phyloP scores from a whole-genome alignment of 53 echinoderm and acorn worm species.

The Luidia sarsii region DNA sequence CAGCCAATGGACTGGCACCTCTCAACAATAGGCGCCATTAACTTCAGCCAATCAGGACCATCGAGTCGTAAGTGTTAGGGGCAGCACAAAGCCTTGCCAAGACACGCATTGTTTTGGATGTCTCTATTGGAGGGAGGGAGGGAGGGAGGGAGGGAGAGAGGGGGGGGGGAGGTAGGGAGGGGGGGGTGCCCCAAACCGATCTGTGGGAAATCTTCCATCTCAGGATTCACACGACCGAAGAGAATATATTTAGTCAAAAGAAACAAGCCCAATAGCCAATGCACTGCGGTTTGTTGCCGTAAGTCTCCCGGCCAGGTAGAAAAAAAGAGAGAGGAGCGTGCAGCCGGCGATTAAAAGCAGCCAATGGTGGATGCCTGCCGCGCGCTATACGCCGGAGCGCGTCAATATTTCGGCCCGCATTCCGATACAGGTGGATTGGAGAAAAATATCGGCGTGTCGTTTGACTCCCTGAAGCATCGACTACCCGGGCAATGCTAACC shows the following conservation, averaged over 20 bases:
- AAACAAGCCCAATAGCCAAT: slow-evolving; percentile 18
- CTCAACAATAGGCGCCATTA: slow-evolving; percentile 44
- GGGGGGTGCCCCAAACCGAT: slow-evolving; percentile 17
- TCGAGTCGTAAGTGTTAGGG: slow-evolving; percentile 24
- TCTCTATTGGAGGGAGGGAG: slow-evolving; percentile 36
- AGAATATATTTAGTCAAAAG: neutral
- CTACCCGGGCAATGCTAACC: neutral
- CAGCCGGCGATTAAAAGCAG: slow-evolving; percentile 13
- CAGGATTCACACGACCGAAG: slow-evolving; percentile 40
- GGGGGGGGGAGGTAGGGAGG: no score
- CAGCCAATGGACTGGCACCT: slow-evolving; percentile 50
- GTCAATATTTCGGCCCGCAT: slow-evolving; percentile 17
- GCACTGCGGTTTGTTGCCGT: slow-evolving; percentile 18
- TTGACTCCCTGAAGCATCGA: neutral
- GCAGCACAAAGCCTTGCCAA: slow-evolving; percentile 8
- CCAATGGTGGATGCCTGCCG: slow-evolving; percentile 22
- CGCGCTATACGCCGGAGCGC: neutral
- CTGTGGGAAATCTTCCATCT: slow-evolving; percentile 51
- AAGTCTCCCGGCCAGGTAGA: slow-evolving; percentile 24
- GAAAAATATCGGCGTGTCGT: no score
- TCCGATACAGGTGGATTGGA: slow-evolving; percentile 45
- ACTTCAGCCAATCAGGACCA: slow-evolving; percentile 49
- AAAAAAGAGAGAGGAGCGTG: slow-evolving; percentile 27
- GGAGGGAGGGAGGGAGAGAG: no score
- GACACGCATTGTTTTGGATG: slow-evolving; percentile 46